phyloP scores from a whole-genome alignment of 2,797 vertebrate species.

The Sternarchorhynchus goeldii region DNA sequence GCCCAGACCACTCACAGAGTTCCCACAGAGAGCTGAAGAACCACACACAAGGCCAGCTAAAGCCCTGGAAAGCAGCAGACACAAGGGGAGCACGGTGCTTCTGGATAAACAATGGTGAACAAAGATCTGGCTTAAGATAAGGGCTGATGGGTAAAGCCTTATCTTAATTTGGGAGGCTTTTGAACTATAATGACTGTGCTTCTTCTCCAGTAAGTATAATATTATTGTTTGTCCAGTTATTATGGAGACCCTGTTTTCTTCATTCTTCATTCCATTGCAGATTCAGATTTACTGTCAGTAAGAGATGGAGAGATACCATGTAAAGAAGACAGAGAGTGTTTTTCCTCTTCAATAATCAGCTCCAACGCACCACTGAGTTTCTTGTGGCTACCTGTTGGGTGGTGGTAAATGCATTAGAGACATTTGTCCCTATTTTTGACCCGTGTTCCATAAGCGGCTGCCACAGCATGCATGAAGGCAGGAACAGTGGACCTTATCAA shows the following conservation, averaged over 20 bases:
- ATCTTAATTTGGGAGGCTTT: slow-evolving; percentile 16
- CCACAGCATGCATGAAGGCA: slow-evolving; percentile 9
- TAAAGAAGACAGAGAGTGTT: neutral
- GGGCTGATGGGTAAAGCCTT: neutral
- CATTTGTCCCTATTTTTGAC: slow-evolving; percentile 20
- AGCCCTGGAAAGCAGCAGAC: slow-evolving; percentile 30
- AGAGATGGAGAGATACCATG: neutral
- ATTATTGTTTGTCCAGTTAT: neutral
- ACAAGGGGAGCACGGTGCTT: slow-evolving; percentile 10
- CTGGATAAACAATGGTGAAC: slow-evolving; percentile 31
- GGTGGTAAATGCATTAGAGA: slow-evolving; percentile 23
- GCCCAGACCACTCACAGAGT: slow-evolving; percentile 30
- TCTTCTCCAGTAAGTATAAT: slow-evolving; percentile 3
- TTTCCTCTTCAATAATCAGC: neutral
- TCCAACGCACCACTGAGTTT: slow-evolving; percentile 2
- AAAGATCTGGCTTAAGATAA: slow-evolving; percentile 28
- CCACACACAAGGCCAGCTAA: slow-evolving; percentile 35
- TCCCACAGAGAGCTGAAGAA: slow-evolving; percentile 23
- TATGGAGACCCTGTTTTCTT: neutral
- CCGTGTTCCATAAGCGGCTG: slow-evolving; percentile 21
- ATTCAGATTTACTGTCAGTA: neutral
- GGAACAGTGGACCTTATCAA: slow-evolving; percentile 37
- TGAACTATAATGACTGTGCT: slow-evolving; percentile 16
- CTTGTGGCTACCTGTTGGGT: slow-evolving; percentile 12
- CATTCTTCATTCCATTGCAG: neutral